phyloP scores from a whole-genome alignment of 2,888 invertebrate species.

The Linnaemya vulpina region DNA sequence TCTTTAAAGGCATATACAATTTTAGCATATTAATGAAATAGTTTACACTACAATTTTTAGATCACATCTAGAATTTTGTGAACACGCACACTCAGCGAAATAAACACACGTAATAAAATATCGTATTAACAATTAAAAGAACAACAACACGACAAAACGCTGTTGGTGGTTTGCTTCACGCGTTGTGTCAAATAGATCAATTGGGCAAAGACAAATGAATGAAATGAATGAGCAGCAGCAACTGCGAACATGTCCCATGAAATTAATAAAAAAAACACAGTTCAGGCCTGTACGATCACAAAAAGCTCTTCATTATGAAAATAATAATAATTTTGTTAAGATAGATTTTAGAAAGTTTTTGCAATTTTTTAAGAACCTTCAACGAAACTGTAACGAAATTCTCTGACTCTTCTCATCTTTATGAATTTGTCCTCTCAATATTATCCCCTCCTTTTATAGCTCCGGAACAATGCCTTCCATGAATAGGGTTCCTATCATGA shows the following conservation, averaged over 20 bases:
- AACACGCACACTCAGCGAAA: background rate
- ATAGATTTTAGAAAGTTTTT: background rate
- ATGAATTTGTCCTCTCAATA: too few relatives aligned
- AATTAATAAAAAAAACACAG: background rate
- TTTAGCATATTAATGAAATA: constrained; percentile 59
- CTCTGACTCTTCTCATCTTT: too few relatives aligned
- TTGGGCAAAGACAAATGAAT: constrained; percentile 52
- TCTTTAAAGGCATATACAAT: constrained; percentile 38
- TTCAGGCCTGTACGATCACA: background rate
- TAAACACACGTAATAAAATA: background rate
- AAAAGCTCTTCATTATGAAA: background rate
- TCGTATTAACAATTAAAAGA: constrained; percentile 28
- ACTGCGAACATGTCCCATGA: constrained; percentile 1
- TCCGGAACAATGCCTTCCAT: too few relatives aligned
- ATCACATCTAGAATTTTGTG: constrained; percentile 47
- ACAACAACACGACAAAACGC: constrained; percentile 46
- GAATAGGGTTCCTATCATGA: too few relatives aligned
- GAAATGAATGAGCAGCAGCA: constrained; percentile 33
- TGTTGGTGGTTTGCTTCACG: constrained; percentile 66
- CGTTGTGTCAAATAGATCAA: constrained; percentile 68
- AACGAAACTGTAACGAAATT: background rate
- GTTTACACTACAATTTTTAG: constrained; percentile 48
- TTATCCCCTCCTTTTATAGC: too few relatives aligned
- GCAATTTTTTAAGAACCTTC: background rate
- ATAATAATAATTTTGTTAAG: background rate